These are phyloP conservation scores for Dilophus febrilis DNA, from an alignment of 2,888 invertebrate species.

Conservation along the genomic window DNA sequence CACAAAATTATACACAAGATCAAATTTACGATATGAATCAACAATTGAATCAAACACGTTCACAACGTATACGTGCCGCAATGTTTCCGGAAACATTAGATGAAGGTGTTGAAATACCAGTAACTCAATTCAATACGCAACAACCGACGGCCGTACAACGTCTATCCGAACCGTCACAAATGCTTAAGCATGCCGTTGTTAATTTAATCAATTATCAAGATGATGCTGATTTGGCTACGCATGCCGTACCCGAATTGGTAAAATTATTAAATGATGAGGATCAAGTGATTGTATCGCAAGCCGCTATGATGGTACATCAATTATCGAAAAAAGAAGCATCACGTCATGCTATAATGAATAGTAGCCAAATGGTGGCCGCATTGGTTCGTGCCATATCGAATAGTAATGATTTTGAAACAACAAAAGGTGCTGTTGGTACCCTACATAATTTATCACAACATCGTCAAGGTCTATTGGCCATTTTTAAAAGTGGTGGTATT, in stretches of 20 bases:
- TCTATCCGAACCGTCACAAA: conserved; percentile 90
- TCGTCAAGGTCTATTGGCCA: conserved; percentile 88
- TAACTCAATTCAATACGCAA: conserved; percentile 86
- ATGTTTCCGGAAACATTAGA: conserved; percentile 98
- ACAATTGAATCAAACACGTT: conserved; percentile 87
- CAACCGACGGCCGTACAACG: conserved; percentile 94
- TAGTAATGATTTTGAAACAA: conserved; percentile 91
- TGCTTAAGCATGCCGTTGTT: conserved; percentile 94
- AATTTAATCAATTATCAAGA: conserved; percentile 98
- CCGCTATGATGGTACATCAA: conserved; percentile 99
- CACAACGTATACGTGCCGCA: conserved; percentile 91
- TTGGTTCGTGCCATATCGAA: conserved; percentile 89
- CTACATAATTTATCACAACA: conserved; percentile 96
- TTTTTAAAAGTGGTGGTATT: conserved; percentile 97
- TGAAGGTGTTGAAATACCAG: conserved; percentile 92
- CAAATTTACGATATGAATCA: conserved; percentile 97
- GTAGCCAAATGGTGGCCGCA: conserved; percentile 88
- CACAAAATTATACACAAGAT: conserved; percentile 82
- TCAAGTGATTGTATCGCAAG: conserved; percentile 92
- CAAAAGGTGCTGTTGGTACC: conserved; percentile 93
- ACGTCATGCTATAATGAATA: conserved; percentile 92
- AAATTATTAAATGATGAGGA: conserved; percentile 89
- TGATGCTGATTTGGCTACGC: conserved; percentile 89
- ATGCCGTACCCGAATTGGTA: conserved; percentile 94
- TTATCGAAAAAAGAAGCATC: conserved; percentile 98